A percentile compares a stretch with the other conserved stretches of the same genome.
These are phyloP conservation scores for Aplodontia rufa DNA, from an alignment of 2,113 vertebrate genomes.

Conservation along the genomic window DNA sequence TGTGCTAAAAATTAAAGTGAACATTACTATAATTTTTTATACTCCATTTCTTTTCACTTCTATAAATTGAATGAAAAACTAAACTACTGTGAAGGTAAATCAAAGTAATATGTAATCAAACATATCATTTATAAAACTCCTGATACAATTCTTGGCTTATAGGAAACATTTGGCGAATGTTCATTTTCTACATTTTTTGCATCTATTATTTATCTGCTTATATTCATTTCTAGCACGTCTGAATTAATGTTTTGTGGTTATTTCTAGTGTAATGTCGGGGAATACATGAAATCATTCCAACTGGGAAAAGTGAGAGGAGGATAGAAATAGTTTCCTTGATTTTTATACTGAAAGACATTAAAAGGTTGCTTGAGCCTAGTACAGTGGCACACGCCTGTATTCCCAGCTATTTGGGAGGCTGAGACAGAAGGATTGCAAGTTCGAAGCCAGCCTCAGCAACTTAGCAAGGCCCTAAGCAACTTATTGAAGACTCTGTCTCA, in stretches of 20 bases:
- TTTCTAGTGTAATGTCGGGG: background rate
- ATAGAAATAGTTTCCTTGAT: slow-evolving; percentile 11
- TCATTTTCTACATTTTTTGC: slow-evolving; percentile 25
- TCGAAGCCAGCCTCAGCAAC: background rate
- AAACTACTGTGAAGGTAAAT: slow-evolving; percentile 21
- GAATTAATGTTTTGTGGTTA: slow-evolving; percentile 49
- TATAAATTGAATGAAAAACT: slow-evolving; percentile 7
- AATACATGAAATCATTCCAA: slow-evolving; percentile 36
- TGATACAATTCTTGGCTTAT: background rate
- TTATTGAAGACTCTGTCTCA: background rate
- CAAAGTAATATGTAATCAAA: background rate
- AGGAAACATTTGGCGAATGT: slow-evolving; percentile 26
- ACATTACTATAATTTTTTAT: slow-evolving; percentile 11
- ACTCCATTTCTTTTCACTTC: background rate
- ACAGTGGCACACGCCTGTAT: background rate
- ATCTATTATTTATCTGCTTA: slow-evolving; percentile 15
- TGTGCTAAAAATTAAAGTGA: slow-evolving; percentile 41
- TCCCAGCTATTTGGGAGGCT: background rate
- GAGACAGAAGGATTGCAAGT: background rate
- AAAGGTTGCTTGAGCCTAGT: background rate
- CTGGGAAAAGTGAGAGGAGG: background rate
- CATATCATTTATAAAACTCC: background rate
- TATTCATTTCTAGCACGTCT: slow-evolving; percentile 37
- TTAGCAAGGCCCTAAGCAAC: no score
- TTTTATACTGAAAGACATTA: slow-evolving; percentile 38